Percentiles rank a stretch among this genome's conserved stretches.
phyloP scores from a whole-genome alignment of 1,140 invertebrate genomes.

The Aphidius gifuensis region DNA sequence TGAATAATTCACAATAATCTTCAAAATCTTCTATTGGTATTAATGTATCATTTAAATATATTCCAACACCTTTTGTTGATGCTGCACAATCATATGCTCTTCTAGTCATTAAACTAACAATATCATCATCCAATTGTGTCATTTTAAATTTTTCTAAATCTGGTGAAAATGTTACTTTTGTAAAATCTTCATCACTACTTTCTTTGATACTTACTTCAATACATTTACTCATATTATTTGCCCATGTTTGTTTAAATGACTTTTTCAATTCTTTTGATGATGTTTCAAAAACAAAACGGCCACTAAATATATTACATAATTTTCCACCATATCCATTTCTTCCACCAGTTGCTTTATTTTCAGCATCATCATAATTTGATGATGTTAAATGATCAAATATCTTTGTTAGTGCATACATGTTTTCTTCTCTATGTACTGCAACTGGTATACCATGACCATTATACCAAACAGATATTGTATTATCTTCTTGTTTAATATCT shows the following conservation, averaged over 20 bases:
- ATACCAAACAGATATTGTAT: slow-evolving; percentile 93
- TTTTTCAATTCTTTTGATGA: slow-evolving; percentile 82
- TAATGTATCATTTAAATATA: slow-evolving; percentile 86
- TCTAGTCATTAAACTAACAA: slow-evolving; percentile 88
- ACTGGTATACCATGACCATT: slow-evolving; percentile 99
- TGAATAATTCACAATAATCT: slow-evolving; percentile 93
- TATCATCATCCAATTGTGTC: slow-evolving; percentile 89
- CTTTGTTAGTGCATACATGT: slow-evolving; percentile 99
- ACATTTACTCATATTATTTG: slow-evolving; percentile 91
- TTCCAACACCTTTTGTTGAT: slow-evolving; percentile 85
- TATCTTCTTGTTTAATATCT: slow-evolving; percentile 90
- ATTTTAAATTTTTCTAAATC: slow-evolving; percentile 97
- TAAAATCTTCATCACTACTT: slow-evolving; percentile 79
- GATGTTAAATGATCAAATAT: slow-evolving; percentile 99
- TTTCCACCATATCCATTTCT: slow-evolving; percentile 99
- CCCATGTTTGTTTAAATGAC: slow-evolving; percentile 95
- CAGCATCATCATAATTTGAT: slow-evolving; percentile 98
- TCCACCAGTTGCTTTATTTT: slow-evolving; percentile 96
- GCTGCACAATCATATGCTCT: slow-evolving; percentile 97
- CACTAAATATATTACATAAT: slow-evolving; percentile 98
- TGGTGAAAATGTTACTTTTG: slow-evolving; percentile 92
- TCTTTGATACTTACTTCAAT: slow-evolving; percentile 83
- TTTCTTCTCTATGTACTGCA: slow-evolving; percentile 94
- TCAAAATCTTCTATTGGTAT: slow-evolving; percentile 93
- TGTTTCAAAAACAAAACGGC: slow-evolving; percentile 95